Base-by-base conservation (phyloP, 30 jellyfish, hydroid and myxozoan species). In the Turritopsis rubra region DNA sequence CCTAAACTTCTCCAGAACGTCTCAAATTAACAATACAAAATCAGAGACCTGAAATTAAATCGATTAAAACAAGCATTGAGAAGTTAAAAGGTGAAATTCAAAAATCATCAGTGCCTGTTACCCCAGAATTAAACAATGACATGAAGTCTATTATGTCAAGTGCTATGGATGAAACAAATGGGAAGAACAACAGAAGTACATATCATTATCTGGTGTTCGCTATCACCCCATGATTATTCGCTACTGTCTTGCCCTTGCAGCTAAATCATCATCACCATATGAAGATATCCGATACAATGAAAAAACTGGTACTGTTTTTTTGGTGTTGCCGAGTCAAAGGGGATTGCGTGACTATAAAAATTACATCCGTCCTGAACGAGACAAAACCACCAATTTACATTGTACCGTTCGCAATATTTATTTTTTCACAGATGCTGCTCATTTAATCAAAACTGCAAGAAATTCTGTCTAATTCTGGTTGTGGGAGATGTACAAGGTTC, bases 171-270 rank as follows among this genome's bases (percentile, higher is more conserved):
- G 60, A 41, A 41, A 41, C 5, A 41, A 41, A 41, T 78, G 85
- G 75, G 28, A 78, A 29, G 79, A 78, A 21, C 85, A 78, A 8
- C 77, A 78, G 81, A 29, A 21, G 21, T 78, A 31, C 22, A 75
- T 22, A 41, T 22, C 53, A 25, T 78, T 8, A 28, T 4, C 28
- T 18, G 66, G 73, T 18, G 79, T 77, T 25, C 52, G 79, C 26
- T 85, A 85, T 30, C 92, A 85, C 70, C 92, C 92, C 25, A 85
- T 85, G 92, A 78, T 85, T 16, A 85, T 85, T 7, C 68, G 79
- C 65, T 79, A 27, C 54, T 76, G 29, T 24, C 79, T 76, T 25
- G 73, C 71, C 52, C 54, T 76, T n/a, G 60, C 60, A 41, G 60
- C 60, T 41, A 41, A 41, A 13, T 41, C 60, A 41, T 41, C 60